A percentile compares a stretch with the other conserved stretches of the same genome.
phyloP scores from a whole-genome alignment of 2,113 vertebrate genomes.

The Toxotes chatareus region DNA sequence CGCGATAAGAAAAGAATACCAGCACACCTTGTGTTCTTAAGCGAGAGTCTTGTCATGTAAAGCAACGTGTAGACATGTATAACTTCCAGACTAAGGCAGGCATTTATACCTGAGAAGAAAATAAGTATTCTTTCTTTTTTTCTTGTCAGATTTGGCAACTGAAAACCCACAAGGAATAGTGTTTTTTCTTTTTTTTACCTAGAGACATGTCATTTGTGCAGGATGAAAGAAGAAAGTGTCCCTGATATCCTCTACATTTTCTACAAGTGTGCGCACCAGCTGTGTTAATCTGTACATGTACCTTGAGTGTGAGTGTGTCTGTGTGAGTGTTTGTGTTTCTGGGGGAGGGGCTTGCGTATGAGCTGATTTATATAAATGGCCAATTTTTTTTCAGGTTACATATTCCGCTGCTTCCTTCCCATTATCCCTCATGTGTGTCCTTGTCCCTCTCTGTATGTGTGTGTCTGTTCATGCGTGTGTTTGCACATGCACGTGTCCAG shows the following conservation, averaged over 20 bases:
- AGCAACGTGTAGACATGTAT: neutral
- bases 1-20: neutral
- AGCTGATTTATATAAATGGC: conserved; percentile 31
- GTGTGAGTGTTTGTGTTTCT: neutral
- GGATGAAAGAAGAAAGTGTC: conserved; percentile 3
- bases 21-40: neutral
- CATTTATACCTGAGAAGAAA: conserved; percentile 4
- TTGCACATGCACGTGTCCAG: conserved; percentile 74
- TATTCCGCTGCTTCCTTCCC: neutral
- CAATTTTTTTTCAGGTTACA: conserved; percentile 7
- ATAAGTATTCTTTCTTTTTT: neutral
- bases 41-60: neutral
- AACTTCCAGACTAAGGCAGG: neutral
- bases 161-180: neutral
- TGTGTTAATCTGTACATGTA: neutral
- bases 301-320: conserved; percentile 31
- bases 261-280: conserved; percentile 6
- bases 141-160: neutral
- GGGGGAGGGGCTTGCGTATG: conserved; percentile 1
- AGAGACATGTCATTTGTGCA: conserved; percentile 22
- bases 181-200: neutral
- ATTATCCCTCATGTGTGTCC: conserved; percentile 1
- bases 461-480: conserved; percentile 1
- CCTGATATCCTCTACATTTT: conserved; percentile 10
- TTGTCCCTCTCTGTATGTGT: conserved; percentile 11